Base-by-base conservation (phyloP, 1,140 invertebrate genomes). In the Drosophila mauritiana region DNA sequence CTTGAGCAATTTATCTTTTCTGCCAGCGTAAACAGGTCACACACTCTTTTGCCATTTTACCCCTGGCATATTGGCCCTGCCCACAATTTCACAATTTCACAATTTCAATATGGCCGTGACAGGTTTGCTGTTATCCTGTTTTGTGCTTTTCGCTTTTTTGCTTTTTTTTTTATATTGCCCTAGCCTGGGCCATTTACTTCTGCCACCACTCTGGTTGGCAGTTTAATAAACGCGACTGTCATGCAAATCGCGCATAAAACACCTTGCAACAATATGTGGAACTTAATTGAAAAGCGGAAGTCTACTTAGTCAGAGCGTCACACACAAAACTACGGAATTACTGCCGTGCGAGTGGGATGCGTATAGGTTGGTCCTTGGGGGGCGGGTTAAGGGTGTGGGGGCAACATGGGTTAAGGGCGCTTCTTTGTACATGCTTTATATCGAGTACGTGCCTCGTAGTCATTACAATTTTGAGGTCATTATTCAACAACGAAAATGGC, bases 231-330 rank as follows among this genome's bases (percentile, higher is more conserved):
- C 73, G 75, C 57, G 74, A 63, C 65, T 78, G 83, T 79, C 83
- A 78, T 89, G 83, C 84, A 88, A 88, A 88, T 83, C 76, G 79
- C 76, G 73, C 79, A 88, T 88, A 88, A 88, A 88, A 83, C 80
- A 88, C 83, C 82, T 86, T 76, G 69, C 74, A 82, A 86, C 82
- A 86, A 86, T 82, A 88, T 88, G 83, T 88, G 76, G 34, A 69
- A 62, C 78, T 85, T 85, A 85, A 85, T 85, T 85, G 81, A 86
- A 83, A 88, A 89, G 69, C 83, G 83, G 84, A 88, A 88, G 83
- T 80, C 84, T 82, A 79, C 82, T 88, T 86, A 88, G 83, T 70
- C 74, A 68, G 77, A 48, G 51, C 75, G 59, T 83, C 80, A 49
- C 58, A 54, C 40, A 58, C 25, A 56, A 42, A 61, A 48, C 55